Percentiles rank a stretch among this genome's conserved stretches.
These are phyloP conservation scores for Orthonyx spaldingii DNA, from an alignment of 2,113 vertebrate species.

Conservation along the genomic window DNA sequence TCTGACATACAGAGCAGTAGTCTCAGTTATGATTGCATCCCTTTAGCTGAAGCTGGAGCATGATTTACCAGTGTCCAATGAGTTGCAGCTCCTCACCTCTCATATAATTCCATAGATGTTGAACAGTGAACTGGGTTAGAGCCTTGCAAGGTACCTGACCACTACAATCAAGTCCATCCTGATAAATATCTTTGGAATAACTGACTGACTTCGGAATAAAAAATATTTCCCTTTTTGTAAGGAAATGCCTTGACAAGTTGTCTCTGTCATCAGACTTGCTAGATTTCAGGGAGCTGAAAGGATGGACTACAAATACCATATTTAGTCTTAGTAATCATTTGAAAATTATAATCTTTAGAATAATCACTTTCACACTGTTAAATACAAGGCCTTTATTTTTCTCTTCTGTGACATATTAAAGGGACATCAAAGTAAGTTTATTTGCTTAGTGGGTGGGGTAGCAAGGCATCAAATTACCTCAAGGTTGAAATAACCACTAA, in stretches of 20 bases:
- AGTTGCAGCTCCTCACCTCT: background rate
- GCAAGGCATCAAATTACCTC: background rate
- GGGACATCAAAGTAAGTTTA: slow-evolving; percentile 27
- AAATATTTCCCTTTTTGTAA: background rate
- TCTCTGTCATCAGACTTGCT: background rate
- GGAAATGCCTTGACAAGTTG: background rate
- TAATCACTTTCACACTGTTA: background rate
- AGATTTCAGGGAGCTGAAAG: background rate
- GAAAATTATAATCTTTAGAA: background rate
- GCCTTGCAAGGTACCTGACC: background rate
- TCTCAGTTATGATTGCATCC: background rate
- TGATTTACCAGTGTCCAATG: background rate
- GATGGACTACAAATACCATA: background rate
- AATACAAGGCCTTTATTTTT: background rate
- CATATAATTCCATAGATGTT: background rate
- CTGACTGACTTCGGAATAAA: background rate
- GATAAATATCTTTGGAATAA: background rate
- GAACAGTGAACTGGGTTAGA: background rate
- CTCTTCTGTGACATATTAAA: slow-evolving; percentile 1
- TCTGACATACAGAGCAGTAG: background rate
- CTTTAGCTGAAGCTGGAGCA: background rate
- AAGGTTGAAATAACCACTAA: slow-evolving; percentile 31
- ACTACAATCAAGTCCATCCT: background rate
- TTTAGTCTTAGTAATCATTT: background rate
- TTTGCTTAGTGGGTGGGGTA: slow-evolving; percentile 10